Evolutionary conservation across 2,888 invertebrate species (phyloP).

Genomic region (Andricus curvator): DNA sequence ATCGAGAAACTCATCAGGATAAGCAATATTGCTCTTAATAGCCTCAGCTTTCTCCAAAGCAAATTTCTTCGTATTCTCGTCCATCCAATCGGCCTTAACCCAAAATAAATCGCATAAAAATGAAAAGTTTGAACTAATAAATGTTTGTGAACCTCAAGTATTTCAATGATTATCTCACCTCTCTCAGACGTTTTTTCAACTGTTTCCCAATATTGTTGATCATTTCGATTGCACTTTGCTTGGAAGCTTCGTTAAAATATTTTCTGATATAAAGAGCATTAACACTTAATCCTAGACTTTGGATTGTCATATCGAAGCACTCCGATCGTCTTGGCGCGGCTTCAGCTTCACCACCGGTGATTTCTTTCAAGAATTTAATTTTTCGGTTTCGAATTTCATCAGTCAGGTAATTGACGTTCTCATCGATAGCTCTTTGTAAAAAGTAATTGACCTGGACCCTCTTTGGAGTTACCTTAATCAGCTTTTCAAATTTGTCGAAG

Average conservation of each 20-base stretch:
- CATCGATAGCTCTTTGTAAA: not conserved
- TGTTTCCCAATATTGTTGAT: conserved; percentile 90
- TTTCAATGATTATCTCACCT: conserved; percentile 72
- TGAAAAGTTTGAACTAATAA: not conserved
- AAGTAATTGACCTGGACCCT: not conserved
- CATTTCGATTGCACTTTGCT: conserved; percentile 91
- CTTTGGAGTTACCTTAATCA: not conserved
- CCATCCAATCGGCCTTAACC: conserved; percentile 92
- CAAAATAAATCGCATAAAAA: not conserved
- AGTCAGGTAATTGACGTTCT: conserved; percentile 81
- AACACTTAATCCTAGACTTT: conserved; percentile 87
- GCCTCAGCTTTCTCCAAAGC: conserved; percentile 89
- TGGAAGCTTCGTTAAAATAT: conserved; percentile 92
- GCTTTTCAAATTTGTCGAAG: not conserved
- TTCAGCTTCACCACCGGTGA: conserved; percentile 74
- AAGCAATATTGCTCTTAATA: conserved; percentile 95
- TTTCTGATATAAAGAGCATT: conserved; percentile 93
- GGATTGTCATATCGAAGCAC: conserved; percentile 89
- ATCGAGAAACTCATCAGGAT: conserved; percentile 93
- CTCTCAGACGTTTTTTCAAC: conserved; percentile 88
- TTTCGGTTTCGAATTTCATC: conserved; percentile 88
- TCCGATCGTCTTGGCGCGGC: conserved; percentile 91
- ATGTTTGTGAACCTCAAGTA: not conserved
- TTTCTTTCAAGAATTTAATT: conserved; percentile 81
- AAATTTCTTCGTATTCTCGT: conserved; percentile 86